A percentile compares a stretch with the other conserved stretches of the same genome.
These are phyloP conservation scores for Mizuhopecten yessoensis DNA, from an alignment of 1,140 invertebrate species.

Conservation along the genomic window DNA sequence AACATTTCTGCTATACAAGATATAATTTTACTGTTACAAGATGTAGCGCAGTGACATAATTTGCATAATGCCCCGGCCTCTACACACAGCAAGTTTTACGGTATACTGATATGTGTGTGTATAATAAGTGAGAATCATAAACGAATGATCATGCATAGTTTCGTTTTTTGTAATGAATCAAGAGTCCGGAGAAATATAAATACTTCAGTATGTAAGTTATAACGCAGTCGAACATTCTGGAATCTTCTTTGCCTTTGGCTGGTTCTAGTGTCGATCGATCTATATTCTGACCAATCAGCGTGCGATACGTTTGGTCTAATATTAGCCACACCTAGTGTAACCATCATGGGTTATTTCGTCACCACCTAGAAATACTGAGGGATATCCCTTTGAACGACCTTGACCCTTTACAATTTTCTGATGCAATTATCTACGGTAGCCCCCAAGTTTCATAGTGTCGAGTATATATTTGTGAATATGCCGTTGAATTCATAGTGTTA, in stretches of 20 bases:
- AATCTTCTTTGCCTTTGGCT: background rate
- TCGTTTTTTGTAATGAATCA: too few relatives aligned
- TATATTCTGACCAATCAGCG: constrained; percentile 33
- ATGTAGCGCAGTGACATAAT: too few relatives aligned
- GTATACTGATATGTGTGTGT: too few relatives aligned
- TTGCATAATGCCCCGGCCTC: too few relatives aligned
- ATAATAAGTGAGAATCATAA: too few relatives aligned
- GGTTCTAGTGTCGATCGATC: background rate
- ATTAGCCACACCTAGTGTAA: background rate
- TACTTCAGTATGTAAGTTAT: too few relatives aligned
- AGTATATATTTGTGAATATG: too few relatives aligned
- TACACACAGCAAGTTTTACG: too few relatives aligned
- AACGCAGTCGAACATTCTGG: constrained; percentile 38
- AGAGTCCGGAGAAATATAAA: too few relatives aligned
- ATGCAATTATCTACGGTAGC: constrained; percentile 1
- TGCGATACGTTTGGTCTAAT: background rate
- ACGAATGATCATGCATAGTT: too few relatives aligned
- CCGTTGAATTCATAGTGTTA: background rate
- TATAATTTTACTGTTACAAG: too few relatives aligned
- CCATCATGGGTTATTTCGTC: constrained; percentile 22
- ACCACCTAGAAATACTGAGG: background rate
- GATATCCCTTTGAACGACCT: background rate
- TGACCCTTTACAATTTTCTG: constrained; percentile 26
- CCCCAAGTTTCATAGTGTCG: background rate
- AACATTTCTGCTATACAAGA: too few relatives aligned